These are phyloP conservation scores for Drosophila suzukii DNA, from an alignment of 1,140 invertebrate genomes.

Conservation along the genomic window DNA sequence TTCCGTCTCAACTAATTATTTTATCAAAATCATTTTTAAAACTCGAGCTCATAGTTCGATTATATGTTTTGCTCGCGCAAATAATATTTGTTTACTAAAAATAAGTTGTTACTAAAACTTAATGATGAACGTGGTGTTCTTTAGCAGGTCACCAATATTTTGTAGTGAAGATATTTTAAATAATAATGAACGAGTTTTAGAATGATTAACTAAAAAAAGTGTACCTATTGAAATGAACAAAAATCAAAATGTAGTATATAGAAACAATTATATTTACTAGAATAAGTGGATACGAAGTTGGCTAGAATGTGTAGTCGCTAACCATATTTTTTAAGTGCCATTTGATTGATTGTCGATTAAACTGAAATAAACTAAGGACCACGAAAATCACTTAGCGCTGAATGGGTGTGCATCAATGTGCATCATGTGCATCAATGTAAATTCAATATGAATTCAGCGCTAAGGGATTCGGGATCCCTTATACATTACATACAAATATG, in stretches of 20 bases:
- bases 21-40: constrained; percentile 28
- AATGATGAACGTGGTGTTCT: not conserved
- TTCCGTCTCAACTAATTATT: constrained; percentile 14
- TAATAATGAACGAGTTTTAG: not conserved
- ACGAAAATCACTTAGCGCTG: too few relatives aligned
- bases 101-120: not conserved
- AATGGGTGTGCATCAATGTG: too few relatives aligned
- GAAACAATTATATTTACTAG: not conserved
- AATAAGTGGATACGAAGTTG: constrained; percentile 1
- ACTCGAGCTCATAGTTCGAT: not conserved
- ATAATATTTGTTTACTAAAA: not conserved
- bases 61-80: not conserved
- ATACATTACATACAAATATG: constrained; percentile 81
- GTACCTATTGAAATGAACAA: constrained; percentile 68
- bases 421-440: too few relatives aligned
- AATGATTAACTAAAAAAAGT: constrained; percentile 45
- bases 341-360: too few relatives aligned
- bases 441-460: not conserved
- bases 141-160: not conserved
- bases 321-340: constrained; percentile 65
- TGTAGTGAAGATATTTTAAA: not conserved
- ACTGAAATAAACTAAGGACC: not conserved
- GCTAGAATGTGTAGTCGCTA: constrained; percentile 23
- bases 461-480: constrained; percentile 43
- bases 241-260: constrained; percentile 49